These are phyloP conservation scores for Melanogrammus aeglefinus DNA, from an alignment of 2,797 vertebrate genomes.

Conservation along the genomic window DNA sequence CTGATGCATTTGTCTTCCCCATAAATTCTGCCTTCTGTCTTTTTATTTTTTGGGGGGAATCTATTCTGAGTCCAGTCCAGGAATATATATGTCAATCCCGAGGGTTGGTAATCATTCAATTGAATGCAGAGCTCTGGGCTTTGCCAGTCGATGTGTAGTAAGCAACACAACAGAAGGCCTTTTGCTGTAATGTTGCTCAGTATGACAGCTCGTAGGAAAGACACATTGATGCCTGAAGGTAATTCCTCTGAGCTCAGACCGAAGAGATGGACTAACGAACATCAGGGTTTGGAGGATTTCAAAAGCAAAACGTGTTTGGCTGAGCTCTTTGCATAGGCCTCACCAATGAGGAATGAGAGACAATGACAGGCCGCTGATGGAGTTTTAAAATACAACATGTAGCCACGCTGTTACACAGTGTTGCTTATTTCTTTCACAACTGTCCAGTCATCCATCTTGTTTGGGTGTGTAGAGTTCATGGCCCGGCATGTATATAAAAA, in stretches of 20 bases:
- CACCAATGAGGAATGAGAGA: slow-evolving; percentile 11
- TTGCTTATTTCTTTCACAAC: slow-evolving; percentile 32
- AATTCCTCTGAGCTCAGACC: too few relatives aligned
- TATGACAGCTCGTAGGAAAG: too few relatives aligned
- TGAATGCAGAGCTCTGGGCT: not conserved
- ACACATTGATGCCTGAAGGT: too few relatives aligned
- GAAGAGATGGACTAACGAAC: too few relatives aligned
- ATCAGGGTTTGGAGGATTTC: too few relatives aligned
- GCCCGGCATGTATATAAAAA: slow-evolving; percentile 39
- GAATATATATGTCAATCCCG: slow-evolving; percentile 27
- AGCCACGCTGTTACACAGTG: slow-evolving; percentile 38
- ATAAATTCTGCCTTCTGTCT: slow-evolving; percentile 2
- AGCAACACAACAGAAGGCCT: not conserved
- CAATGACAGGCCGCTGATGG: slow-evolving; percentile 7
- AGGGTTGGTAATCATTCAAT: not conserved
- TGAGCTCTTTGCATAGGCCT: too few relatives aligned
- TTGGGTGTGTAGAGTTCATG: slow-evolving; percentile 49
- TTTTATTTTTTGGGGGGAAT: not conserved
- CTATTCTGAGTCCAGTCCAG: not conserved
- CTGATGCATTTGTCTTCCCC: slow-evolving; percentile 19
- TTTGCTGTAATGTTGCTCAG: too few relatives aligned
- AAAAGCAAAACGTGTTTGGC: too few relatives aligned
- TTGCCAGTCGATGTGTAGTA: not conserved
- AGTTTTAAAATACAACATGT: slow-evolving; percentile 32
- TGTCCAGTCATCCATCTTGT: slow-evolving; percentile 50